Percentiles rank a stretch among this genome's conserved stretches.
phyloP scores from a whole-genome alignment of 2,113 vertebrate genomes.

The Hoplias malabaricus region DNA sequence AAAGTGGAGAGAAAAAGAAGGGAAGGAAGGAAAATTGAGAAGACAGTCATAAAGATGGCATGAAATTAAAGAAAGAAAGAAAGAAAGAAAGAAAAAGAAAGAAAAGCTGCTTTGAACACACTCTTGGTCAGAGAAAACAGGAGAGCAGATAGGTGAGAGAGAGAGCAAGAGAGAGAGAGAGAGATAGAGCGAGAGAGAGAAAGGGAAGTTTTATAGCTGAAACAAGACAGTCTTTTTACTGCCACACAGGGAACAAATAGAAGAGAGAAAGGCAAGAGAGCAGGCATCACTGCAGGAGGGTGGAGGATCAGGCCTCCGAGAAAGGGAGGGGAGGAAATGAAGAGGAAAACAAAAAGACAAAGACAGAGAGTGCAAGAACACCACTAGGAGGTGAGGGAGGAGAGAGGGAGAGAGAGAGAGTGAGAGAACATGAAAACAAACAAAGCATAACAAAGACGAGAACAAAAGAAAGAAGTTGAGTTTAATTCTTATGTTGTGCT shows the following conservation, averaged over 20 bases:
- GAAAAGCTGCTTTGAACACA: background rate
- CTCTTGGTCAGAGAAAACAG: background rate
- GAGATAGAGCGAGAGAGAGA: slow-evolving; percentile 61
- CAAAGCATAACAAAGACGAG: too few relatives aligned
- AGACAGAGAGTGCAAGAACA: slow-evolving; percentile 27
- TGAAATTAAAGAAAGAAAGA: too few relatives aligned
- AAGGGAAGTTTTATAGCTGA: slow-evolving; percentile 58
- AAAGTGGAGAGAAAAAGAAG: background rate
- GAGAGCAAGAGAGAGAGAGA: background rate
- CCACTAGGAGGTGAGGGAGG: slow-evolving; percentile 18
- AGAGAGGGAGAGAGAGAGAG: slow-evolving; percentile 2
- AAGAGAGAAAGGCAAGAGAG: slow-evolving; percentile 22
- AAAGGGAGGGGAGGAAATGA: slow-evolving; percentile 30
- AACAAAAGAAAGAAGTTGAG: too few relatives aligned
- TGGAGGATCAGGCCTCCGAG: slow-evolving; percentile 38
- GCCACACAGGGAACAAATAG: slow-evolving; percentile 30
- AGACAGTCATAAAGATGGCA: too few relatives aligned
- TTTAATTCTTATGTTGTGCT: too few relatives aligned
- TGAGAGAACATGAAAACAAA: too few relatives aligned
- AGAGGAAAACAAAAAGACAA: slow-evolving; percentile 42
- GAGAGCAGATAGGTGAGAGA: background rate
- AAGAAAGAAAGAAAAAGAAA: background rate
- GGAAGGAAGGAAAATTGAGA: background rate
- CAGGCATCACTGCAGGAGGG: slow-evolving; percentile 34
- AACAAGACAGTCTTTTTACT: slow-evolving; percentile 49